Evolutionary conservation across 2,113 vertebrate genomes (phyloP), one percentile per base, ranked within the genome.

Genomic region (Fulmarus glacialis): DNA sequence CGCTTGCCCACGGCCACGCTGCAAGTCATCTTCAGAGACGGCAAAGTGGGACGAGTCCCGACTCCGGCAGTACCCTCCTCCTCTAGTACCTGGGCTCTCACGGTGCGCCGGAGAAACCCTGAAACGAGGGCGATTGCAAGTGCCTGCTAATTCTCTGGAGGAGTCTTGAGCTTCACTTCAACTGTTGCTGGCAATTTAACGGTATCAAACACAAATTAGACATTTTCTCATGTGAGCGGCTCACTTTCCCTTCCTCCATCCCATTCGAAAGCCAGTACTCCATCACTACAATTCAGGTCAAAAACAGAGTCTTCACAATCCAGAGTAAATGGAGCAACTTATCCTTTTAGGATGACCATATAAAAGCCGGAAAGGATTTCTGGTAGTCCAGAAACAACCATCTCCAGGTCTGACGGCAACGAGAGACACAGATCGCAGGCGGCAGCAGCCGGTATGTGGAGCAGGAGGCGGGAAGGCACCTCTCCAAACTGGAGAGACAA

Each of bases 71-170:
- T 34, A 19, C 23, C 29, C 47, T 47, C 59, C 52, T 52, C 2
- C 38, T n/a, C 82, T 22, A 47, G n/a, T 7, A 12, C 43, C 30
- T 2, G 12, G 13, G 71, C 29, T 74, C 62, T 23, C 30, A 10
- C 2, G 1, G 22, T 8, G 2, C 4, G 0, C 14, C 1, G 1
- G 47, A 63, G 27, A 70, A 82, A 27, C 21, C 15, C 48, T 1
- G 4, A 48, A 63, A 55, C 9, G n/a, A 87, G 29, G 12, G 43
- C 9, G 8, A 72, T 9, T 9, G 15, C 29, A 59, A 81, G 55
- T 10, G 36, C 19, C 42, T 56, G 42, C 27, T 68, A 48, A 75
- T 75, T 38, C 43, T 77, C 50, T 71, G 48, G 79, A 82, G 47
- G 48, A 87, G 42, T 16, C 56, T 50, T 43, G 27, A 92, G 64